A percentile compares a stretch with the other conserved stretches of the same genome.
phyloP scores from a whole-genome alignment of 1,140 invertebrate species.

The Nebria ingens region DNA sequence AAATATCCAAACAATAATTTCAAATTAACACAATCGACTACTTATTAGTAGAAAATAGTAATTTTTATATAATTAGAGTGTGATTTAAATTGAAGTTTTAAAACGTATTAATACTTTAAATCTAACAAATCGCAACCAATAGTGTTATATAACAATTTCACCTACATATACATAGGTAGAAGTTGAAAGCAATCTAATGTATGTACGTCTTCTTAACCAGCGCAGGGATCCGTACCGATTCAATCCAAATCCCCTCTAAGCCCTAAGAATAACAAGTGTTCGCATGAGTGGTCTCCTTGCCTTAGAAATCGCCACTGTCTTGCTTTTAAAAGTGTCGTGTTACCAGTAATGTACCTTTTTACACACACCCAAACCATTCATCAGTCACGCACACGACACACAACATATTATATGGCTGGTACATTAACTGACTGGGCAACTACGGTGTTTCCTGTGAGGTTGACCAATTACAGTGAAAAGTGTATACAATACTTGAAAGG shows the following conservation, averaged over 20 bases:
- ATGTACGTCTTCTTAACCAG: not conserved
- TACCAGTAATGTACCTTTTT: conserved; percentile 9
- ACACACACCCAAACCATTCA: not conserved
- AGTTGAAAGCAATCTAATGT: conserved; percentile 4
- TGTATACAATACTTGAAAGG: conserved; percentile 5
- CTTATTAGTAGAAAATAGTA: too few species aligned
- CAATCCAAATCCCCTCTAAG: conserved; percentile 4
- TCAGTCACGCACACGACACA: not conserved
- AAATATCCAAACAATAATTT: too few species aligned
- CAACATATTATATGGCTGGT: not conserved
- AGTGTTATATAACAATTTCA: too few species aligned
- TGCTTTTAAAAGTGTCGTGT: conserved; percentile 8
- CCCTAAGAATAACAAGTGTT: conserved; percentile 1
- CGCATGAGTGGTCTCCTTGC: conserved; percentile 5
- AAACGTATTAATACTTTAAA: too few species aligned
- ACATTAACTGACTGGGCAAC: not conserved
- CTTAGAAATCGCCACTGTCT: conserved; percentile 7
- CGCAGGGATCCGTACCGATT: not conserved
- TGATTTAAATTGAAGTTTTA: too few species aligned
- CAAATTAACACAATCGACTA: too few species aligned
- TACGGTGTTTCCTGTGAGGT: conserved; percentile 1
- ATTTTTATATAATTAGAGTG: too few species aligned
- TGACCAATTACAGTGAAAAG: conserved; percentile 9
- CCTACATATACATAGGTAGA: not conserved
- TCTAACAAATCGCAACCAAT: too few species aligned